Evolutionary conservation across 2,888 invertebrate genomes (phyloP).

Genomic region (Sinhomidia bicolor): DNA sequence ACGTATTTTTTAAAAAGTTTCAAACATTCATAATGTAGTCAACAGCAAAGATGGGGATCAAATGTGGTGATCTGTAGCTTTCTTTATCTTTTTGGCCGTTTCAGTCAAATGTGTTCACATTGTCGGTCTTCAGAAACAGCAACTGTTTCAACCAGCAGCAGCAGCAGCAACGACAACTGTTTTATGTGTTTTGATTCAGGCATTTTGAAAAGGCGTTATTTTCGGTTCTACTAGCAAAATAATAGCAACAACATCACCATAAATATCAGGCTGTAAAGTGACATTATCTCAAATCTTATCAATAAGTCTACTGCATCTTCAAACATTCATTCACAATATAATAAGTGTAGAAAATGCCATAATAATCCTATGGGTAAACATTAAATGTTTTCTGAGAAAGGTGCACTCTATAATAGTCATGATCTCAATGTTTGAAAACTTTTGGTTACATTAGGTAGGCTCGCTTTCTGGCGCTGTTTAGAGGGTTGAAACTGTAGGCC

Average conservation of each 20-base stretch:
- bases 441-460: background rate
- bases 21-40: conserved; percentile 9
- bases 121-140: conserved; percentile 31
- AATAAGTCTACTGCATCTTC: no score
- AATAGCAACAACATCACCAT: background rate
- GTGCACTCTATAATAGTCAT: background rate
- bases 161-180: background rate
- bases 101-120: background rate
- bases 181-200: background rate
- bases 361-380: no score
- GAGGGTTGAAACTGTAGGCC: no score
- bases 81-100: background rate
- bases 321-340: no score
- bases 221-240: background rate
- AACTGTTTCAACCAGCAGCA: conserved; percentile 26
- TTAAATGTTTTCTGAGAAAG: no score
- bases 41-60: background rate
- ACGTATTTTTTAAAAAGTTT: background rate
- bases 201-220: background rate
- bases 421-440: background rate
- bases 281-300: no score
- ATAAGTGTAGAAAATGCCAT: no score
- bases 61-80: background rate
- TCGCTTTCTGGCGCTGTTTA: no score
- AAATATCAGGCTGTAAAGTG: background rate